These are phyloP conservation scores for Laothoe populi DNA, from an alignment of 2,888 invertebrate genomes.

Conservation along the genomic window DNA sequence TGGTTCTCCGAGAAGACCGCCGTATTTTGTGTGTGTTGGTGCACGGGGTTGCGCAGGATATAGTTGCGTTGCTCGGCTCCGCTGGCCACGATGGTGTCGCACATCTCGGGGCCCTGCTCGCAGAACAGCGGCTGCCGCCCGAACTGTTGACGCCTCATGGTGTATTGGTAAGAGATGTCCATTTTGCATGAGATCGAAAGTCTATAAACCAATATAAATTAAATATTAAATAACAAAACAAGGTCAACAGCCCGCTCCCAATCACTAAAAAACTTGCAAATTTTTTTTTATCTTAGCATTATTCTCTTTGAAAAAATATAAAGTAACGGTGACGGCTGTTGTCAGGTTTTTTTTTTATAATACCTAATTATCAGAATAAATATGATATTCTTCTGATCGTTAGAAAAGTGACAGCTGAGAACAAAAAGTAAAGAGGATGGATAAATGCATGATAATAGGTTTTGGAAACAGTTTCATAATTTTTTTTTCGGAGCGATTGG, in stretches of 20 bases:
- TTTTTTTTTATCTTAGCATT: too few species aligned
- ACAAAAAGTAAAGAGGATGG: too few species aligned
- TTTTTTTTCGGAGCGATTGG: too few species aligned
- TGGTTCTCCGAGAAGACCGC: slow-evolving; percentile 66
- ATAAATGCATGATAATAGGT: too few species aligned
- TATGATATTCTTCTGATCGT: too few species aligned
- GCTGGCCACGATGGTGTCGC: slow-evolving; percentile 63
- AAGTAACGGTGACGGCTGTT: slow-evolving; percentile 1
- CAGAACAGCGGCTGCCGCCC: slow-evolving; percentile 79
- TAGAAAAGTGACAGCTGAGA: too few species aligned
- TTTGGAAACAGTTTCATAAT: too few species aligned
- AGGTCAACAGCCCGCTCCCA: background rate
- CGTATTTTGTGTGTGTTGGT: slow-evolving; percentile 73
- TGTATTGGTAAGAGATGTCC: slow-evolving; percentile 66
- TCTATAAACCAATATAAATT: background rate
- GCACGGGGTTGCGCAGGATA: slow-evolving; percentile 82
- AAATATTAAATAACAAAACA: background rate
- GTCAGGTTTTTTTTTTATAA: background rate
- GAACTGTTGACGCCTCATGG: slow-evolving; percentile 70
- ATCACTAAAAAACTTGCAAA: background rate
- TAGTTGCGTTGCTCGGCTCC: slow-evolving; percentile 54
- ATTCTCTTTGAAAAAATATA: too few species aligned
- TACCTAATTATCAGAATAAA: too few species aligned
- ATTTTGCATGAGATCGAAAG: slow-evolving; percentile 37
- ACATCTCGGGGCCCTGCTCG: slow-evolving; percentile 60